Base-by-base conservation (phyloP, 2,113 vertebrate genomes). In the Chrysochloris asiatica region DNA sequence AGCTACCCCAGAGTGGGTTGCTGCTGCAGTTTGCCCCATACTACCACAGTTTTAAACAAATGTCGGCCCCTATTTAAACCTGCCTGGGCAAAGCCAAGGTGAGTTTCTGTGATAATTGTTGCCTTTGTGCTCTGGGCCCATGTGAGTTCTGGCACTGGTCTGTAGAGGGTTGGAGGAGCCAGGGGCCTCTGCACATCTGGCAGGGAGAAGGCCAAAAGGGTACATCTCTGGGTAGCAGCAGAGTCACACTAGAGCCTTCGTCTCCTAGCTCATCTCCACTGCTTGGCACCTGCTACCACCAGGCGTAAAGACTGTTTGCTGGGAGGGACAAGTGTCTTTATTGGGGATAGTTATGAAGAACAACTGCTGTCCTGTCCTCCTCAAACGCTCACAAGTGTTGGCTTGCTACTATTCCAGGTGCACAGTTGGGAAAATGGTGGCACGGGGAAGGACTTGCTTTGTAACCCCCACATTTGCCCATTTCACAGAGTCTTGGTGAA, bases 401-500 rank as follows among this genome's bases (percentile, higher is more conserved):
- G 6, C 0, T 0, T 43, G 33, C 67, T 43, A 28, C 50, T 17
- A 0, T 54, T 77, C 43, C 47, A 24, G 14, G 59, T 63, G 24
- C 47, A 80, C 45, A 92, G 52, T 67, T 65, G 56, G 67, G 50
- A 72, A 47, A 67, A 77, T 61, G n/a, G 45, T 89, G 91, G 72
- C 72, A 33, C 0, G 0, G 36, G 22, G 21, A 65, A 17, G 50
- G 48, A 7, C 7, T 77, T 45, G 24, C 56, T 86, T 82, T 43
- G 33, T 86, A 59, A 69, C 22, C 67, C 67, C 36, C n/a, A 8
- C 19, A n/a, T 73, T 14, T 73, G 4, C 22, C 21, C 69, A 43
- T 26, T 72, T 41, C 21, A 72, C 38, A 26, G 21, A 7, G 10
- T 11, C 41, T 8, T 6, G 6, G 26, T 45, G 26, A 75, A 12